Conservation (phyloP, 2,113 vertebrate genomes). For the Trinectes maculatus region DNA sequence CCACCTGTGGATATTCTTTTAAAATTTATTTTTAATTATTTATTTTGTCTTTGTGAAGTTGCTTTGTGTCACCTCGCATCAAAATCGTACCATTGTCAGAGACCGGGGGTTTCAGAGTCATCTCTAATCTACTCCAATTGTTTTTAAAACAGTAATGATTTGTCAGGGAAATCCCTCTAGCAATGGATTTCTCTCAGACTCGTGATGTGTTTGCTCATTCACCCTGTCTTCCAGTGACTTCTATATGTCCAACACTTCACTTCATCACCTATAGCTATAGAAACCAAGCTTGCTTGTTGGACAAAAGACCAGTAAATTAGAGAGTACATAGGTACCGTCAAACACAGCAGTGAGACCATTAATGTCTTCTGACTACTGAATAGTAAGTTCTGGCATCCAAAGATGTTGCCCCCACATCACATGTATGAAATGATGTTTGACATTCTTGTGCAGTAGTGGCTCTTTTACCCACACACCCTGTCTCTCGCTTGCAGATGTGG, state of each 20-base stretch:
- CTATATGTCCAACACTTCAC: slow-evolving; percentile 7
- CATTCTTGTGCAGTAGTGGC: slow-evolving; percentile 1
- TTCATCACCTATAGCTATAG: slow-evolving; percentile 20
- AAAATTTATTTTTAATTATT: too few relatives aligned
- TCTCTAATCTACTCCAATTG: slow-evolving; percentile 1
- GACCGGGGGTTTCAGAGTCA: slow-evolving; percentile 19
- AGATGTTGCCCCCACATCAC: slow-evolving; percentile 29
- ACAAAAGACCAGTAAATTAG: slow-evolving; percentile 17
- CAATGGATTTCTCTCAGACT: slow-evolving; percentile 24
- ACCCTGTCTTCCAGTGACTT: slow-evolving; percentile 17
- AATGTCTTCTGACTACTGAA: slow-evolving; percentile 31
- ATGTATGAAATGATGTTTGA: slow-evolving; percentile 9
- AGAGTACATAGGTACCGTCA: slow-evolving; percentile 16
- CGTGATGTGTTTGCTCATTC: slow-evolving; percentile 14
- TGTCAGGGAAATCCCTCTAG: slow-evolving; percentile 8
- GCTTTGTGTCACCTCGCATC: slow-evolving; percentile 24
- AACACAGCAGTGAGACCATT: slow-evolving; percentile 19
- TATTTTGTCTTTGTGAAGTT: slow-evolving; percentile 13
- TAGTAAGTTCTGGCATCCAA: slow-evolving; percentile 39
- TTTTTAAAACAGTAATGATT: slow-evolving; percentile 3
- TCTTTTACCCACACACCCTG: slow-evolving; percentile 36
- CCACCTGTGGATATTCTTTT: slow-evolving; percentile 3
- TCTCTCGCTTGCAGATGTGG: slow-evolving; percentile 72
- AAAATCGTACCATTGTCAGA: slow-evolving; percentile 20
- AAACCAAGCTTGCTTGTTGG: slow-evolving; percentile 21